Evolutionary conservation across 2,888 invertebrate species (phyloP), one percentile per base, ranked within the genome.

Genomic region (Lycophotia porphyrea): DNA sequence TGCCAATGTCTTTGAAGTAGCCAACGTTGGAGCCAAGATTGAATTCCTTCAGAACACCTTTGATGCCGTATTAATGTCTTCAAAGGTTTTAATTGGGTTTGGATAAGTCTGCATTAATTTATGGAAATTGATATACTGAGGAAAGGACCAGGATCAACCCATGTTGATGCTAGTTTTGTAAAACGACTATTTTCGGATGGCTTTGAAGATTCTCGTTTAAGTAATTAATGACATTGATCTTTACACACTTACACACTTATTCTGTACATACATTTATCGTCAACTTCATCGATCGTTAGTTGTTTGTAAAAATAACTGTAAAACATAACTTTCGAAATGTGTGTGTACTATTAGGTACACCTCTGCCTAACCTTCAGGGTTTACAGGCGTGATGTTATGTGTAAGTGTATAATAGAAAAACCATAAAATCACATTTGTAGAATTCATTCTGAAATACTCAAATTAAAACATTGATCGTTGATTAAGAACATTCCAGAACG

Each of bases 61-160:
- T 78, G 65, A 78, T 44, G 49, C 34, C 21, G 9, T 70, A 70
- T 76, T 18, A 58, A 18, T 76, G n/a, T 36, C 42, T 9, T 78
- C 27, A 72, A 78, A 60, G 78, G 34, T 15, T 76, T 27, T 11
- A 49, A 78, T 78, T 72, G 78, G 60, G 49, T 65, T 74, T 34
- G 47, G 18, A 13, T 42, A 34, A 24, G 15, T 15, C 7, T n/a
- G 31, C 58, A 55, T 18, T 63, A 76, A 31, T 69, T n/a, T n/a
- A 44, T 36, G 7, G n/a, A 39, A 8, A 18, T 47, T 39, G 8
- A 39, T 18, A n/a, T 13, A 49, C n/a, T 31, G 39, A 61, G 49
- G n/a, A 9, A 24, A 13, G 21, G 42, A 11, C 27, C 9, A 44
- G 0, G 9, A 8, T 1, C 24, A 11, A 13, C 9, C n/a, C 8